Conservation (phyloP, 2,797 vertebrate genomes). For the Cyclura pinguis region DNA sequence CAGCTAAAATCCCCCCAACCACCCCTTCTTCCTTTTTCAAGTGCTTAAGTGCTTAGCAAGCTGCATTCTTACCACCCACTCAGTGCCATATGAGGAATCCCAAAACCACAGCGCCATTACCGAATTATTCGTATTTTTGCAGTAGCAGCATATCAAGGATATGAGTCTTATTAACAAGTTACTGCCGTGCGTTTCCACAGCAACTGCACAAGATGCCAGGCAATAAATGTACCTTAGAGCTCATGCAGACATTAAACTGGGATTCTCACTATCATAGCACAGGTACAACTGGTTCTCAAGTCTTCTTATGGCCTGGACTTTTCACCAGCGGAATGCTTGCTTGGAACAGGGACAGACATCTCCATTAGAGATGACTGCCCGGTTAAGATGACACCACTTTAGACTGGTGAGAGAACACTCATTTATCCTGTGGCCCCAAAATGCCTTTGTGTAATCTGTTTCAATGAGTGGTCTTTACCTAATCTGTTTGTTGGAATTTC, state of each 20-base stretch:
- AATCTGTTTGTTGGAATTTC: not conserved
- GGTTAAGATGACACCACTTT: not conserved
- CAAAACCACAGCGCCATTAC: slow-evolving; percentile 67
- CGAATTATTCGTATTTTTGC: slow-evolving; percentile 76
- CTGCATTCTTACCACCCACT: slow-evolving; percentile 52
- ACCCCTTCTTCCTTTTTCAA: slow-evolving; percentile 46
- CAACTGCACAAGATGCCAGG: slow-evolving; percentile 80
- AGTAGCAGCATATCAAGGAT: slow-evolving; percentile 71
- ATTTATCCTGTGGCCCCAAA: not conserved
- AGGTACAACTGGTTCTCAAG: not conserved
- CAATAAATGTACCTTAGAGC: slow-evolving; percentile 71
- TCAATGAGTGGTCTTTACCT: not conserved
- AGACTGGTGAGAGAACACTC: not conserved
- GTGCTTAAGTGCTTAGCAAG: slow-evolving; percentile 45
- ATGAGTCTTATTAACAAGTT: slow-evolving; percentile 80
- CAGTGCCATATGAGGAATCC: slow-evolving; percentile 59
- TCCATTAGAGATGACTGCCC: not conserved
- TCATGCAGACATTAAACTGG: not conserved
- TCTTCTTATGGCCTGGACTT: slow-evolving; percentile 7
- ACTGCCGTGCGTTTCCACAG: slow-evolving; percentile 80
- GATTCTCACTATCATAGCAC: not conserved
- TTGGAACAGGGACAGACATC: not conserved
- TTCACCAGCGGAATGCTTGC: slow-evolving; percentile 22
- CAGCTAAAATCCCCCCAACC: slow-evolving; percentile 30
- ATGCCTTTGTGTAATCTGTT: not conserved